A percentile compares a stretch with the other conserved stretches of the same genome.
Evolutionary conservation across 2,888 invertebrate genomes (phyloP).

Genomic region (Pecten maximus): DNA sequence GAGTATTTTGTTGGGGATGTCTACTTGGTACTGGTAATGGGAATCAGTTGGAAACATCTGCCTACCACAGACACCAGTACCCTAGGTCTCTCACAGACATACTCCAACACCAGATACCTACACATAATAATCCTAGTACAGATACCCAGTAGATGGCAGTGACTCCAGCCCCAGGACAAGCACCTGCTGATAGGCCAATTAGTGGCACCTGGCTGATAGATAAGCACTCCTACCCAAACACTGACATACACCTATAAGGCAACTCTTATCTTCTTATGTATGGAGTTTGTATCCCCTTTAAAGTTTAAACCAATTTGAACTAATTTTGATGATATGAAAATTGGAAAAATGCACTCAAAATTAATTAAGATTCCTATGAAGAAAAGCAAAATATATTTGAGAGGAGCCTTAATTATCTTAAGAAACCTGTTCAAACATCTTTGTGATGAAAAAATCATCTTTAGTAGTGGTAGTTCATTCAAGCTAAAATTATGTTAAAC

Average conservation of each 20-base stretch:
- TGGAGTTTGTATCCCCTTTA: background rate
- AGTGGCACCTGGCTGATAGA: slow-evolving; percentile 10
- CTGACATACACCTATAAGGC: background rate
- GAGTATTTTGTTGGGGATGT: background rate
- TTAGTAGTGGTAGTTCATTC: too few species aligned
- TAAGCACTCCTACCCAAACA: background rate
- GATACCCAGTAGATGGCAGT: background rate
- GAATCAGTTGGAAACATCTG: slow-evolving; percentile 1
- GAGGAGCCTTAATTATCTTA: background rate
- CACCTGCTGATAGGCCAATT: slow-evolving; percentile 29
- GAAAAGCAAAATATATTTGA: background rate
- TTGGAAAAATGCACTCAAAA: background rate
- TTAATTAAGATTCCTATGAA: background rate
- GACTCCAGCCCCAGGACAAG: background rate
- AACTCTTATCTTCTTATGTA: background rate
- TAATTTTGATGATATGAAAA: background rate
- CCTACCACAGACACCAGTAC: background rate
- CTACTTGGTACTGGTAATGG: background rate
- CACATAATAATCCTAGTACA: background rate
- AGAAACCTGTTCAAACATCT: background rate
- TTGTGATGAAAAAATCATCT: too few species aligned
- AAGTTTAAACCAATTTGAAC: background rate
- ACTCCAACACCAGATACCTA: background rate
- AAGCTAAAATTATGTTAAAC: too few species aligned
- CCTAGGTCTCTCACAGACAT: background rate